Evolutionary conservation across 2,888 invertebrate species (phyloP), one percentile per base, ranked within the genome.

Genomic region (Selenia dentaria): DNA sequence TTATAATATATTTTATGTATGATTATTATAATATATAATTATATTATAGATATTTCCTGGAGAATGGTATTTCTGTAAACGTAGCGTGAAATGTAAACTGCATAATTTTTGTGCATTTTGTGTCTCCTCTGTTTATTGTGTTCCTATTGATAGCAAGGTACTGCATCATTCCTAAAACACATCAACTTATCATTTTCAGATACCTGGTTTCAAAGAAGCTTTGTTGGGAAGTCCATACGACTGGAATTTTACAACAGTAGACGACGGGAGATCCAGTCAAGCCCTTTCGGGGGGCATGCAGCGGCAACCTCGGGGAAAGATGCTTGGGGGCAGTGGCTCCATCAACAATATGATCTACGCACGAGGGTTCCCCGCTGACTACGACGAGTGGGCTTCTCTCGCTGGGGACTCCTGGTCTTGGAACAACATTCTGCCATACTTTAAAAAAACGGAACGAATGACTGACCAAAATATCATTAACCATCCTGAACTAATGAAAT

Each of bases 301-400:
- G 64, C 59, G 58, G 12, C 86, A 83, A 50, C 84, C 83, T 0
- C 76, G 87, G 0, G 87, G 84, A 8, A 77, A 59, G 54, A 72
- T 85, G 77, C 69, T 89, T 5, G 87, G 87, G 0, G 87, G 88
- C 27, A 76, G 67, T 48, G 85, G 85, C 26, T 81, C 85, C 14
- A 56, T 85, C 42, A 86, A 84, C 46, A 81, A 81, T 62, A 85
- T 87, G 86, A 69, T 88, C 6, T 87, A 88, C 57, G 61, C 85
- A 1, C 66, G 88, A 2, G 88, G 88, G 0, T 76, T 74, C 49
- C 85, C 86, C 6, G 54, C 48, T 0, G 88, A 89, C 61, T 89
- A 82, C 59, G 60, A 82, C 3, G 81, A 83, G 36, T 89, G 87
- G 88, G 82, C 78, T 0, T 26, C 48, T 2, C 43, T 67, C 6